Evolutionary conservation across 2,797 vertebrate species (phyloP), one percentile per base, ranked within the genome.

Genomic region (Premnoplex brunnescens): DNA sequence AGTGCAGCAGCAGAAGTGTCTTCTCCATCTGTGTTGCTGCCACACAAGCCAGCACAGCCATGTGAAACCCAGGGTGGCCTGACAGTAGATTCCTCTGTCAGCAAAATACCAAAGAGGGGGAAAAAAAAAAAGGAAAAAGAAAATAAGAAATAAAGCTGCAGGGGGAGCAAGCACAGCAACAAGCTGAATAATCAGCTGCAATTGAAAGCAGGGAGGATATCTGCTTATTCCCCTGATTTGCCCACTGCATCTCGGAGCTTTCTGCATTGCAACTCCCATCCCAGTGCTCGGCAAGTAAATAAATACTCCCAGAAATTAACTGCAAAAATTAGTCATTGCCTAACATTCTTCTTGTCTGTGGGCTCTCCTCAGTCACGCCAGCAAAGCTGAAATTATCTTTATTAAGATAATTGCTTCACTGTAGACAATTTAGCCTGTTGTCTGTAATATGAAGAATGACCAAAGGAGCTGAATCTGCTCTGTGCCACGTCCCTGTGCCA

Each of bases 361-460:
- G 81, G 59, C 9, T 82, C 80, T 91, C 90, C 93, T 67, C 82
- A 93, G 66, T 90, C 81, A 82, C 56, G 60, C 66, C 90, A 75
- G 74, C n/a, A 82, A 95, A 96, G 93, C 51, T 55, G 71, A 94
- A 96, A 89, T 80, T 56, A 89, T 91, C 85, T 89, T 91, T 91
- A 82, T 81, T 74, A 87, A 96, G 88, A 88, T 58, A 95, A 97
- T 74, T 92, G 80, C 81, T 63, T 94, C 3, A 15, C 94, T 95
- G 60, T 37, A 71, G 80, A 85, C 90, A 91, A 63, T 95, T 96
- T 89, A 96, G 75, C 87, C 88, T 93, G 67, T 86, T n/a, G 7
- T 74, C 58, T 94, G 64, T 64, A 89, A 32, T 68, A 48, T 39
- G 64, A 93, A 81, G 88, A 88, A 91, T 41, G 85, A 77, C 51